Evolutionary conservation across 2,113 vertebrate species (phyloP).

Genomic region (Caretta caretta): DNA sequence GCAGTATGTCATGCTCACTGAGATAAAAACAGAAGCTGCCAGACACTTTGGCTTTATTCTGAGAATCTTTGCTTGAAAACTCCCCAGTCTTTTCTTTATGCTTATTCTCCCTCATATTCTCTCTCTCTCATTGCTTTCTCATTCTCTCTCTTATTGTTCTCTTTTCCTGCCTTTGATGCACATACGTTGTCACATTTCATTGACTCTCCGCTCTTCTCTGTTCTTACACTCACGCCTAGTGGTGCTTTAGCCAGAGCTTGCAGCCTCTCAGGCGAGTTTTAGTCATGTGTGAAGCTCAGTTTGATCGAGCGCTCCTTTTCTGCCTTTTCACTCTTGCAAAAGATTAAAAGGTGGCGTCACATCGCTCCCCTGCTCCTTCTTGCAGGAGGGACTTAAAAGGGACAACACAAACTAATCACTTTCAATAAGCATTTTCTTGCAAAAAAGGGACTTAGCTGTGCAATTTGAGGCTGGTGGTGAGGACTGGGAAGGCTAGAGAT

Average conservation of each 20-base stretch:
- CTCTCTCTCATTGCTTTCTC: constrained; percentile 60
- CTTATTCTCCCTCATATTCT: constrained; percentile 33
- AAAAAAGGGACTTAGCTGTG: constrained; percentile 75
- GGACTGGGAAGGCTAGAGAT: constrained; percentile 89
- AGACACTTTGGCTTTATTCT: constrained; percentile 82
- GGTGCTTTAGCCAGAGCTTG: constrained; percentile 84
- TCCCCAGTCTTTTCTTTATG: constrained; percentile 63
- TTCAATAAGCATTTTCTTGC: constrained; percentile 79
- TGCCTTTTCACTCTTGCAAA: constrained; percentile 85
- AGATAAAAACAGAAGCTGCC: constrained; percentile 85
- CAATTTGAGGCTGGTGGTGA: constrained; percentile 82
- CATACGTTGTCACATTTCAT: constrained; percentile 87
- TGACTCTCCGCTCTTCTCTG: constrained; percentile 83
- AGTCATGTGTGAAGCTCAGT: constrained; percentile 87
- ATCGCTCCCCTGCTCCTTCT: constrained; percentile 80
- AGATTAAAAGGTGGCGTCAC: constrained; percentile 88
- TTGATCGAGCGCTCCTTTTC: constrained; percentile 83
- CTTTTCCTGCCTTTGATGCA: constrained; percentile 81
- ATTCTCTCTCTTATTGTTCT: constrained; percentile 80
- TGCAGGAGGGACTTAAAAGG: constrained; percentile 86
- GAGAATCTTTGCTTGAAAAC: constrained; percentile 74
- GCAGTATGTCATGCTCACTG: constrained; percentile 76
- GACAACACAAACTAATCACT: constrained; percentile 85
- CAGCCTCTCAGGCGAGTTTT: constrained; percentile 85
- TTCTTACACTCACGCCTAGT: constrained; percentile 83